Percentiles rank a stretch among this genome's conserved stretches.
phyloP scores from a whole-genome alignment of 2,113 vertebrate species.

The Orientallactaga bullata region DNA sequence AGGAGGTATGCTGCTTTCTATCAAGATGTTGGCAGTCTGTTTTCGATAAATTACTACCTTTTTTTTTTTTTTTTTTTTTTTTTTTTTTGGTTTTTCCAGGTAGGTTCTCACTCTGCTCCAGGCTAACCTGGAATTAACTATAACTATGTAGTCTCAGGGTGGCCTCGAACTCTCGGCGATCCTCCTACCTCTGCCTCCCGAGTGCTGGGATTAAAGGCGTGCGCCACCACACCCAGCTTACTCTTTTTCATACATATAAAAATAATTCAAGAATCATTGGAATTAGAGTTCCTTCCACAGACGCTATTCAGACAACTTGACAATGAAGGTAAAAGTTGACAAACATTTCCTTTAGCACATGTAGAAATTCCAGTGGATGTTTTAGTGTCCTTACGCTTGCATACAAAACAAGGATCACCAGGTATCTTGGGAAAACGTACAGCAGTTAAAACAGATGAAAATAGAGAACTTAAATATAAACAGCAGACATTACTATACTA shows the following conservation, averaged over 20 bases:
- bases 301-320: neutral
- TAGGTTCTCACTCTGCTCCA: too few species aligned
- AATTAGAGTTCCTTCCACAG: neutral
- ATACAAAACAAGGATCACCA: neutral
- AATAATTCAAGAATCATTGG: neutral
- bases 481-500: neutral
- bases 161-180: too few species aligned
- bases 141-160: too few species aligned
- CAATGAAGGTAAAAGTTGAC: neutral
- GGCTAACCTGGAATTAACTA: too few species aligned
- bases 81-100: too few species aligned
- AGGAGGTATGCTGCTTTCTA: too few species aligned
- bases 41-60: neutral
- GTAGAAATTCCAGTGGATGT: neutral
- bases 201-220: too few species aligned
- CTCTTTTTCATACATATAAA: neutral
- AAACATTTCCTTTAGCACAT: neutral
- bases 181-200: too few species aligned
- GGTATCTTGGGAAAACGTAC: neutral
- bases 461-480: neutral
- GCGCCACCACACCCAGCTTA: too few species aligned
- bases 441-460: neutral
- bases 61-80: too few species aligned
- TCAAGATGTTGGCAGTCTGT: neutral
- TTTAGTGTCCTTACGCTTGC: neutral